These are phyloP conservation scores for Drosophila bifasciata DNA, from an alignment of 1,140 invertebrate genomes.

Conservation along the genomic window DNA sequence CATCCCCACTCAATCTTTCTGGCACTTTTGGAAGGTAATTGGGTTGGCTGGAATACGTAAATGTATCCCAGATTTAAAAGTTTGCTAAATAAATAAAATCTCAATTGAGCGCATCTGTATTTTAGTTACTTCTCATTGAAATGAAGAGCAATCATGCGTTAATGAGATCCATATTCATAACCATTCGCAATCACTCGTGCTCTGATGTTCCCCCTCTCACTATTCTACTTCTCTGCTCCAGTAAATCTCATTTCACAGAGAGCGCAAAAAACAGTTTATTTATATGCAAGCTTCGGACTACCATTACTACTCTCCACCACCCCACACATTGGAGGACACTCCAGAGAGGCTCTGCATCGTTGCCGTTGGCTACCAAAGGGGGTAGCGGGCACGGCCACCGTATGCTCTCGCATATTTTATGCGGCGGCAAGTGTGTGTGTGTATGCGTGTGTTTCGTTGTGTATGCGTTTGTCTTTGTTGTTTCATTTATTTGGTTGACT, in stretches of 20 bases:
- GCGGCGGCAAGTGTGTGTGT: constrained; percentile 36
- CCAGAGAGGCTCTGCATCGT: constrained; percentile 36
- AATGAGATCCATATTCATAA: constrained; percentile 42
- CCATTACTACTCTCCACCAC: constrained; percentile 3
- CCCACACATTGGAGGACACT: constrained; percentile 45
- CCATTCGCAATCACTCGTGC: constrained; percentile 24
- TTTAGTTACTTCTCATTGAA: no score
- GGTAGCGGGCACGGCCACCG: constrained; percentile 10
- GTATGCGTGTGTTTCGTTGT: constrained; percentile 26
- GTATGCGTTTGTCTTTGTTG: constrained; percentile 62
- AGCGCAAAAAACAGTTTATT: constrained; percentile 63
- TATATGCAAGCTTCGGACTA: constrained; percentile 54
- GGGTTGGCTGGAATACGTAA: constrained; percentile 51
- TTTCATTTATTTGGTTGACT: constrained; percentile 81
- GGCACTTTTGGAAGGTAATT: constrained; percentile 56
- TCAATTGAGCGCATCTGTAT: no score
- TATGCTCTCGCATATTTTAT: constrained; percentile 80
- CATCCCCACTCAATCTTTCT: constrained; percentile 19
- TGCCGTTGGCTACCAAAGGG: constrained; percentile 35
- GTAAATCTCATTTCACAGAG: constrained; percentile 62
- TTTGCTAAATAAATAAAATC: no score
- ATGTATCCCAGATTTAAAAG: constrained; percentile 27
- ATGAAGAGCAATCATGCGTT: constrained; percentile 30
- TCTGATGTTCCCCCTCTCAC: constrained; percentile 8
- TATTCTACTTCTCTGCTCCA: constrained; percentile 32